phyloP scores from a whole-genome alignment of 2,888 invertebrate species.

The Theristus sp. region DNA sequence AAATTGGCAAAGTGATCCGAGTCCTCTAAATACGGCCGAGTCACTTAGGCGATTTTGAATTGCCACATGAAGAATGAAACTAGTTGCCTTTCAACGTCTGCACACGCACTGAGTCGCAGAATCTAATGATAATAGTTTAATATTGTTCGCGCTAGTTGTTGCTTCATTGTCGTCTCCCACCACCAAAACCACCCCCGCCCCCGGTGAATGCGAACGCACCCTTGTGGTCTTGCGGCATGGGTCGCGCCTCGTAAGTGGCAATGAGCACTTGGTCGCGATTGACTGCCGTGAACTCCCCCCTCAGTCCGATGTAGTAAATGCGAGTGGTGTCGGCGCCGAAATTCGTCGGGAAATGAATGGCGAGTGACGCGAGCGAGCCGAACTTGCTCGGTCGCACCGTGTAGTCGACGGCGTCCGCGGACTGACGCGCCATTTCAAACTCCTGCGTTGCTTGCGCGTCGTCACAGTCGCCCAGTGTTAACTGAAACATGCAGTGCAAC shows the following conservation, averaged over 20 bases:
- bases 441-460: constrained; percentile 42
- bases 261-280: constrained; percentile 14
- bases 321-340: constrained; percentile 60
- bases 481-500: no score
- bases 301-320: constrained; percentile 70
- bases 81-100: no score
- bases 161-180: no score
- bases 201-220: constrained; percentile 11
- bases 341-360: constrained; percentile 71
- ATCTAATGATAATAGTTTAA: no score
- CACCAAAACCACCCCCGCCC: no score
- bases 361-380: constrained; percentile 65
- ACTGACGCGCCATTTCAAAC: constrained; percentile 63
- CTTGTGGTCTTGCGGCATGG: constrained; percentile 25
- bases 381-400: constrained; percentile 74
- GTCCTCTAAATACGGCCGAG: no score
- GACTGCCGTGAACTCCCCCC: constrained; percentile 66
- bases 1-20: no score
- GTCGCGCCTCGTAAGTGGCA: constrained; percentile 23
- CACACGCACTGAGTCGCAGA: no score
- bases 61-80: not conserved
- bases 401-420: constrained; percentile 62
- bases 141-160: no score
- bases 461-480: not conserved
- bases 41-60: no score